A percentile compares a stretch with the other conserved stretches of the same genome.
These are phyloP conservation scores for Sporophila hypoxantha DNA, from an alignment of 2,113 vertebrate species.

Conservation along the genomic window DNA sequence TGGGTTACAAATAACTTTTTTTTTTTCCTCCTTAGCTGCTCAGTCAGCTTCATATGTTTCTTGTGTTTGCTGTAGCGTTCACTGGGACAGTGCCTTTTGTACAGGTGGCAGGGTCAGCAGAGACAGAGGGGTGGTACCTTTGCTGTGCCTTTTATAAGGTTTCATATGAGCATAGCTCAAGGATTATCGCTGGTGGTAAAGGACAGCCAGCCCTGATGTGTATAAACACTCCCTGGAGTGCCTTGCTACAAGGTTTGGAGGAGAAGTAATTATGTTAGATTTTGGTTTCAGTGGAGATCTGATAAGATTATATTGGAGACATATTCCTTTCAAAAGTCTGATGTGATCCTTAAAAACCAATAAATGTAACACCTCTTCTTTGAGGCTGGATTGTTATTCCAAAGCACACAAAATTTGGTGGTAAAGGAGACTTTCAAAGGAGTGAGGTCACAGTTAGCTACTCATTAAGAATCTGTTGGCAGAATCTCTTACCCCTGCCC, in stretches of 20 bases:
- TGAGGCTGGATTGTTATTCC: not conserved
- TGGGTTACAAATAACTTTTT: not conserved
- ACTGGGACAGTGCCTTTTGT: not conserved
- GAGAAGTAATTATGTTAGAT: slow-evolving; percentile 43
- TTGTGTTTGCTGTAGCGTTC: not conserved
- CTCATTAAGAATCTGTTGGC: not conserved
- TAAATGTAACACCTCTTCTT: not conserved
- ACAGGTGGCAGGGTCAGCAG: slow-evolving; percentile 4
- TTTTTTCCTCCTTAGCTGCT: not conserved
- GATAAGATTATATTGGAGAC: slow-evolving; percentile 36
- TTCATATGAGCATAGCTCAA: slow-evolving; percentile 23
- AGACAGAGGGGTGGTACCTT: not conserved
- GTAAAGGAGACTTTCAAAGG: not conserved
- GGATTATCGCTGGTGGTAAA: slow-evolving; percentile 37
- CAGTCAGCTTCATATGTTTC: not conserved
- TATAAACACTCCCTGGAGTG: slow-evolving; percentile 20
- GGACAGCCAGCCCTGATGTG: slow-evolving; percentile 31
- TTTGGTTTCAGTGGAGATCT: slow-evolving; percentile 37
- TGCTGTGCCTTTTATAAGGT: slow-evolving; percentile 5
- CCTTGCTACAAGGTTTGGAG: slow-evolving; percentile 30
- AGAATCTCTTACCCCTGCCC: not conserved
- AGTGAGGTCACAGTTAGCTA: not conserved
- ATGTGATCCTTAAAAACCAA: slow-evolving; percentile 18
- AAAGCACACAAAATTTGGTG: not conserved
- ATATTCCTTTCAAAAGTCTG: slow-evolving; percentile 35